Conservation (phyloP, 1,140 invertebrate genomes). For the Pomacea maculata region DNA sequence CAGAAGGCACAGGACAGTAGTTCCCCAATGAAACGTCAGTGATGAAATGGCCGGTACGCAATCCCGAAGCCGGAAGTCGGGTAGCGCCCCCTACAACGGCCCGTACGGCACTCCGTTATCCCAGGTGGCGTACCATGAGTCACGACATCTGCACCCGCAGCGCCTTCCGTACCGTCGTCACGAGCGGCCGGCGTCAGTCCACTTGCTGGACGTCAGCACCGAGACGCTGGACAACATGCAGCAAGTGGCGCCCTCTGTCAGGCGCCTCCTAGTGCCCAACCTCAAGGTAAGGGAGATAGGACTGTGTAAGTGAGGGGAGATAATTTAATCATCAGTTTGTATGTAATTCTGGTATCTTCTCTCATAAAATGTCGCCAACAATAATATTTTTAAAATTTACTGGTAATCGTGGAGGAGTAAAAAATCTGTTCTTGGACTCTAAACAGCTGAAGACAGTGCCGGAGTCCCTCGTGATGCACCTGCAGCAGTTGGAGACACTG, state of each 20-base stretch:
- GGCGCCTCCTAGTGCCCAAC: constrained; percentile 23
- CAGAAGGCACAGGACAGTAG: neutral
- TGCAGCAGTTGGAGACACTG: constrained; percentile 52
- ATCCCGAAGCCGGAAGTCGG: neutral
- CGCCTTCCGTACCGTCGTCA: constrained; percentile 48
- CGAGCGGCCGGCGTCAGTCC: constrained; percentile 45
- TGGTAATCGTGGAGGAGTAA: neutral
- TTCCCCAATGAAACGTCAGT: too few species aligned
- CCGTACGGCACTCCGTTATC: constrained; percentile 45
- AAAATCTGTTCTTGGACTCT: neutral
- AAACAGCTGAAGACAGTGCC: constrained; percentile 42
- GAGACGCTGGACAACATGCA: constrained; percentile 55
- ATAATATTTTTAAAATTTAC: neutral
- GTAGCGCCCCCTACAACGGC: constrained; percentile 1
- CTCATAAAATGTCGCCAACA: neutral
- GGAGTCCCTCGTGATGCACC: constrained; percentile 40
- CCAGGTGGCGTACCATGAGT: constrained; percentile 52
- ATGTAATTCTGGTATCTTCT: too few species aligned
- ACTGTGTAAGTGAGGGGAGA: neutral
- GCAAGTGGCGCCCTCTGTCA: constrained; percentile 40
- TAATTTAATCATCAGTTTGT: neutral
- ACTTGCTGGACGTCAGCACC: constrained; percentile 49
- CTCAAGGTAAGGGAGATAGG: neutral
- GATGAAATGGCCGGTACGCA: constrained; percentile 11
- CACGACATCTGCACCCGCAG: constrained; percentile 55